phyloP scores from a whole-genome alignment of 2,888 invertebrate genomes.

The Choreutis nemorana region DNA sequence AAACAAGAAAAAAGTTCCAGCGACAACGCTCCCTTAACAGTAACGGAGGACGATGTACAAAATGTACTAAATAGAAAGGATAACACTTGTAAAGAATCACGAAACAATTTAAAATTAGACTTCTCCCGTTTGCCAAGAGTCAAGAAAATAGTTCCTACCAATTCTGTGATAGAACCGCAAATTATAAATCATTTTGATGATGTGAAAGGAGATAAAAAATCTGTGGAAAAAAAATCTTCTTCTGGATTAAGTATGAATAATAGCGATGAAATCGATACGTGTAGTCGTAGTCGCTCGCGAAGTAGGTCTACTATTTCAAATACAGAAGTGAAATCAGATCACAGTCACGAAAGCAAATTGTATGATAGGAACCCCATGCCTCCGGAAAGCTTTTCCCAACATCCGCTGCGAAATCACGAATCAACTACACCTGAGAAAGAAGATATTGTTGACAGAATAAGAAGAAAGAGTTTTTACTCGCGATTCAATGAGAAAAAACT shows the following conservation, averaged over 20 bases:
- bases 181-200: constrained; percentile 41
- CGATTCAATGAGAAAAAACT: constrained; percentile 87
- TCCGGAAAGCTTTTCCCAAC: constrained; percentile 28
- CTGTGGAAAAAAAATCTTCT: constrained; percentile 30
- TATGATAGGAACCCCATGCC: constrained; percentile 27
- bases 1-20: constrained; percentile 54
- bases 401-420: constrained; percentile 49
- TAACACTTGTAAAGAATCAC: constrained; percentile 34
- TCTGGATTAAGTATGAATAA: constrained; percentile 23
- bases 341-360: constrained; percentile 29
- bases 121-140: constrained; percentile 68
- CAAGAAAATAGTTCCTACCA: constrained; percentile 65
- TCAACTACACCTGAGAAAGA: constrained; percentile 65
- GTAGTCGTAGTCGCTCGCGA: constrained; percentile 43
- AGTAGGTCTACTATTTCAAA: constrained; percentile 50
- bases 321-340: constrained; percentile 59
- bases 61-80: constrained; percentile 28
- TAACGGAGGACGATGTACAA: constrained; percentile 28
- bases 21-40: constrained; percentile 34
- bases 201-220: constrained; percentile 38
- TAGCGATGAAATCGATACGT: constrained; percentile 22
- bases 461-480: constrained; percentile 88
- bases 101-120: constrained; percentile 69
- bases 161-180: constrained; percentile 64
- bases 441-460: constrained; percentile 85